Base-by-base conservation (phyloP, 2,797 vertebrate species). In the Crocodylus rhombifer region DNA sequence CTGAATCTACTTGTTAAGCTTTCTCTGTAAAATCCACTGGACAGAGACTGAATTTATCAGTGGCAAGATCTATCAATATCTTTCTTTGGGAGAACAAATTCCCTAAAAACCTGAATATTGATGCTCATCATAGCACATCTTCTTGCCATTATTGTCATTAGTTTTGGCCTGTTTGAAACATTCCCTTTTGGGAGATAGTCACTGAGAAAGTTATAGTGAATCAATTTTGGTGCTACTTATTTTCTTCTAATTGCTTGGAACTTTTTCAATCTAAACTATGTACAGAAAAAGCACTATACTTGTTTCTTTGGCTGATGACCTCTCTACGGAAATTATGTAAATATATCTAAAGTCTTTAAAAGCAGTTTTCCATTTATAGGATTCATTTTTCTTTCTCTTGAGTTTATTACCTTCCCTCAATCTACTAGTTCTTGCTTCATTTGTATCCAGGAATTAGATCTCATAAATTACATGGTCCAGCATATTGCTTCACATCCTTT, bases 401-500 rank as follows among this genome's bases (percentile, higher is more conserved):
- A 77, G 87, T 63, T 65, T 62, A 89, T 18, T 33, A 3, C 55
- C 26, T 86, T 82, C 82, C 82, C 42, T 65, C 51, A 77, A 6
- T 88, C 84, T 93, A 77, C 28, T 63, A 62, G 14, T 65, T 91
- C 17, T 87, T 77, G 88, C 84, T 88, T 60, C 55, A 80, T 94
- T 94, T 93, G 73, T 89, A 82, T 42, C 81, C 87, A 65, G 63
- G 82, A 84, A 82, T 77, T 82, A 85, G 64, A 73, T 61, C 71
- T 91, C 82, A 95, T 94, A 95, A 97, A 96, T 94, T 95, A 94
- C 94, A 17, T 93, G 76, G 95, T n/a, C 64, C 7, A 9, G 23
- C 23, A 65, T n/a, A 65, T 17, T 30, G 16, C 6, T 65, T n/a
- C 15, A 28, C 28, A 30, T 17, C 15, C 16, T 30, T 65, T 65